Percentiles rank a stretch among this genome's conserved stretches.
phyloP scores from a whole-genome alignment of 2,888 invertebrate species.

The Drosophila diplacantha region DNA sequence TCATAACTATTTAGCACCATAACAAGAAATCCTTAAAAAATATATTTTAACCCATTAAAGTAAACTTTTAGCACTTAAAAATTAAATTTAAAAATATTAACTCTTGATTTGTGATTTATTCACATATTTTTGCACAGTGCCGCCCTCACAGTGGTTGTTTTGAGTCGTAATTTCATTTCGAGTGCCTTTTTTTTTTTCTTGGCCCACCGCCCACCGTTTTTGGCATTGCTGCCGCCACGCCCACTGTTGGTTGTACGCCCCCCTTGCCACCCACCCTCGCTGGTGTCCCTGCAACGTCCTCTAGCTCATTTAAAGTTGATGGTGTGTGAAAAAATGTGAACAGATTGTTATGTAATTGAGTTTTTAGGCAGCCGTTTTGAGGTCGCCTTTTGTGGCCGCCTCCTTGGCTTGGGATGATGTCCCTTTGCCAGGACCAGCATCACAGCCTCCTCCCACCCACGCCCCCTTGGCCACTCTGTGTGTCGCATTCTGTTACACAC shows the following conservation, averaged over 20 bases:
- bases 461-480: conserved; percentile 40
- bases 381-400: conserved; percentile 68
- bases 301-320: conserved; percentile 75
- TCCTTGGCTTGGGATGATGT: conserved; percentile 22
- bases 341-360: conserved; percentile 78
- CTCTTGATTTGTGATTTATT: neutral
- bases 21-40: neutral
- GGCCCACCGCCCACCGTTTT: conserved; percentile 58
- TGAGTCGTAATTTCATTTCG: conserved; percentile 66
- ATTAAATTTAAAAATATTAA: neutral
- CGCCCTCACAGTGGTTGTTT: conserved; percentile 1
- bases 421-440: conserved; percentile 3
- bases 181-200: conserved; percentile 51
- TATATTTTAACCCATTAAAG: neutral
- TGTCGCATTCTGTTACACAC: conserved; percentile 63
- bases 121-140: conserved; percentile 18
- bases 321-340: conserved; percentile 78
- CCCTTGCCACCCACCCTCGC: conserved; percentile 3
- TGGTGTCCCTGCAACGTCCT: conserved; percentile 5
- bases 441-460: neutral
- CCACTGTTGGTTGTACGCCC: conserved; percentile 4
- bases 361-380: conserved; percentile 75
- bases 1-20: too few relatives aligned
- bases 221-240: conserved; percentile 52
- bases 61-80: neutral